These are phyloP conservation scores for Oreonectes daqikongensis DNA, from an alignment of 2,797 vertebrate genomes.

Conservation along the genomic window DNA sequence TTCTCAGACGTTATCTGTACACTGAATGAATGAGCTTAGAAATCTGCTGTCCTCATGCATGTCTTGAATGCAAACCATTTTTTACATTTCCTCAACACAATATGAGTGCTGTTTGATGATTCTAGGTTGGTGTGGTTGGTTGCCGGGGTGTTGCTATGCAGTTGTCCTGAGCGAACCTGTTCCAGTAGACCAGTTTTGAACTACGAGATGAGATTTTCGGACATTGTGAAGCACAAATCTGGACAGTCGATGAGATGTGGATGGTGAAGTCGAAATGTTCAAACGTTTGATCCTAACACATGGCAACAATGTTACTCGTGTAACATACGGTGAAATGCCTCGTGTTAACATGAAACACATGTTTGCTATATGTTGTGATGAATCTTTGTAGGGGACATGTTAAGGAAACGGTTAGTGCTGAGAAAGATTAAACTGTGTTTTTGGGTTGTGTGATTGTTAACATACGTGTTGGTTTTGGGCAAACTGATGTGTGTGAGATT, in stretches of 20 bases:
- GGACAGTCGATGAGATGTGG: neutral
- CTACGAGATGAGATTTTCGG: neutral
- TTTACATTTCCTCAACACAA: neutral
- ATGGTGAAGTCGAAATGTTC: neutral
- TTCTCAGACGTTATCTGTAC: neutral
- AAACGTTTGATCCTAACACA: too few relatives aligned
- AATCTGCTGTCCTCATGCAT: neutral
- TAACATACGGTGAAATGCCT: neutral
- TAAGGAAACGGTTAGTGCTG: neutral
- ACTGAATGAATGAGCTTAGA: neutral
- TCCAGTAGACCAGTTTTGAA: neutral
- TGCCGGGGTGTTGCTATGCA: neutral
- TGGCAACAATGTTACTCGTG: neutral
- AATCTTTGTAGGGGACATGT: conserved; percentile 1
- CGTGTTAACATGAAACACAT: neutral
- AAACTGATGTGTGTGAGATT: neutral
- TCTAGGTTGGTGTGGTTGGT: neutral
- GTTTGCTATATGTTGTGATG: neutral
- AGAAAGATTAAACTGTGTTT: neutral
- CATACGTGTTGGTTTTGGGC: neutral
- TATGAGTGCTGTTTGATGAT: neutral
- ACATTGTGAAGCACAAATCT: neutral
- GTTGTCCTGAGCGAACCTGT: neutral
- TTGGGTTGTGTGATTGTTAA: neutral
- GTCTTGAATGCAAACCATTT: neutral